A percentile compares a stretch with the other conserved stretches of the same genome.
These are phyloP conservation scores for Scomber scombrus DNA, from an alignment of 2,113 vertebrate species.

Conservation along the genomic window DNA sequence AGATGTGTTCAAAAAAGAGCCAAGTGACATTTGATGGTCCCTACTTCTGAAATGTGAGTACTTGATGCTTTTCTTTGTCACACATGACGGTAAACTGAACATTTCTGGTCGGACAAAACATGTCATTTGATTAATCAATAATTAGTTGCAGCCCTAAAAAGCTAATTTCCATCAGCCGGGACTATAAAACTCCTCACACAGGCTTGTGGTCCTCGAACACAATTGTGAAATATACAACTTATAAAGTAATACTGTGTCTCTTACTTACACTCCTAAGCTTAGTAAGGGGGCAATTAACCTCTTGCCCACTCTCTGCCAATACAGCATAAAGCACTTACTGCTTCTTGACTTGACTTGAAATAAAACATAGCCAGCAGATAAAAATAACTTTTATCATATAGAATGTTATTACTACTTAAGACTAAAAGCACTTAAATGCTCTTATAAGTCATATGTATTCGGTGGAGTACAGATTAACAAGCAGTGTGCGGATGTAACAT, in stretches of 20 bases:
- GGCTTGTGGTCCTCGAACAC: neutral
- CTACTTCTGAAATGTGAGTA: no score
- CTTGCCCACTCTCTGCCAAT: conserved; percentile 7
- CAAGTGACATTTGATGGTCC: no score
- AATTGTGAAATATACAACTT: neutral
- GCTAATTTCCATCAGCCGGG: no score
- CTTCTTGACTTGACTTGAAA: conserved; percentile 24
- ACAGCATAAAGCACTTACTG: conserved; percentile 7
- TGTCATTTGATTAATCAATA: no score
- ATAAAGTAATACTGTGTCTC: no score
- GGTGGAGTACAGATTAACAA: neutral
- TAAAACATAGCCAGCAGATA: neutral
- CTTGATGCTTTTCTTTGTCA: no score
- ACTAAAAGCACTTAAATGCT: conserved; percentile 9
- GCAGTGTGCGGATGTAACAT: neutral
- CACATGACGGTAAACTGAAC: no score
- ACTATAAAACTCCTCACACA: neutral
- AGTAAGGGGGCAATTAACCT: neutral
- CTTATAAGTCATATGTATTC: neutral
- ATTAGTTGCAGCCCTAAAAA: no score
- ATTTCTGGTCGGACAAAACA: no score
- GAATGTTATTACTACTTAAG: conserved; percentile 4
- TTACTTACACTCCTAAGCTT: no score
- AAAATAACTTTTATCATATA: neutral
- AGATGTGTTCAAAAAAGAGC: no score